Conservation (phyloP, 2,113 vertebrate species). For the Delphinapterus leucas region DNA sequence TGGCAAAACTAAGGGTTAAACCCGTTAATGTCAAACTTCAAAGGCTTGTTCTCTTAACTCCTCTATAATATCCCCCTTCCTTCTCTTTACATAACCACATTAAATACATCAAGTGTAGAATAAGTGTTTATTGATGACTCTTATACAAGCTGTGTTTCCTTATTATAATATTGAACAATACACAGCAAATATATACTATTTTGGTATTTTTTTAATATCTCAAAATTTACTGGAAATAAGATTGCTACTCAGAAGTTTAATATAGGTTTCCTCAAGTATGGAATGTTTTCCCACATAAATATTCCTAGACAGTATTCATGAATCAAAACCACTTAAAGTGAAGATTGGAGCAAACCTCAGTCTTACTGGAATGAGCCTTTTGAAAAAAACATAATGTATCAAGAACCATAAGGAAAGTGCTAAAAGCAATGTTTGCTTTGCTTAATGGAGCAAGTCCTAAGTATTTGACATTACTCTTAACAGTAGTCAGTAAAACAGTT, state of each 20-base stretch:
- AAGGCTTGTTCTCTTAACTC: not conserved
- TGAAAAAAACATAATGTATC: slow-evolving; percentile 28
- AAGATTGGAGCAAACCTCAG: slow-evolving; percentile 23
- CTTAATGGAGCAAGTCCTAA: slow-evolving; percentile 66
- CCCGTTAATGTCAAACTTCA: not conserved
- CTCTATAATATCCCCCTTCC: not conserved
- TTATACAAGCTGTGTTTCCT: not conserved
- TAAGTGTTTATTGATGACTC: not conserved
- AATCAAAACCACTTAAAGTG: slow-evolving; percentile 8
- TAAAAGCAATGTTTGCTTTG: slow-evolving; percentile 59
- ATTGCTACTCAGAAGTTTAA: not conserved
- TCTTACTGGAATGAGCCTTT: slow-evolving; percentile 65
- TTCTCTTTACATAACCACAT: not conserved
- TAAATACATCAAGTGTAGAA: not conserved
- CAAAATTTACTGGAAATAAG: not conserved
- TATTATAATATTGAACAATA: not conserved
- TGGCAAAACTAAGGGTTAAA: not conserved
- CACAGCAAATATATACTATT: not conserved
- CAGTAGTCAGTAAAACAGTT: slow-evolving; percentile 71
- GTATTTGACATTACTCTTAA: slow-evolving; percentile 41
- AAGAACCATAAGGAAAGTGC: slow-evolving; percentile 54
- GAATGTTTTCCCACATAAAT: not conserved
- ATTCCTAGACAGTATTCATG: not conserved
- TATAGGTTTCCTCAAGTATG: not conserved
- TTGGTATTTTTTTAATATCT: not conserved